Base-by-base conservation (phyloP, 2,113 vertebrate species). In the Hydrochoerus hydrochaeris region DNA sequence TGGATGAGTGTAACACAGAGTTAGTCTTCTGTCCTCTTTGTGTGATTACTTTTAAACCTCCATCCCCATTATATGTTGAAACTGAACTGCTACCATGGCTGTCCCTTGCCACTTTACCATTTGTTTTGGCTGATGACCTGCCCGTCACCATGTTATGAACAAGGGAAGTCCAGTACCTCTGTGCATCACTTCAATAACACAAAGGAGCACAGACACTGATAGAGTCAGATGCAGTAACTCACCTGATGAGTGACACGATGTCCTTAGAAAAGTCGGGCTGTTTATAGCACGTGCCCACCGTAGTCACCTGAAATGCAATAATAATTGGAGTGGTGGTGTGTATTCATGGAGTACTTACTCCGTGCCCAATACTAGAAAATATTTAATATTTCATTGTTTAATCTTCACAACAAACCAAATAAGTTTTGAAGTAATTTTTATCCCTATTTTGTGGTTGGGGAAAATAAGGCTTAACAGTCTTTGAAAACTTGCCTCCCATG, bases 11-110 rank as follows among this genome's bases (percentile, higher is more conserved):
- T 67, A 67, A 83, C 54, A 57, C 24, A 62, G 77, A 91, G 46
- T 9, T 20, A 14, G 41, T 84, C 41, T 38, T 75, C 54, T 75
- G 10, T 86, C 73, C 52, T 96, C 69, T 85, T 95, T 94, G 88
- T 26, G 38, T 41, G 71, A 94, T 78, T 97, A 65, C 60, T 75
- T 95, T 96, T 63, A 94, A 97, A 44, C 57, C 75, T 82, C 52
- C 13, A 8, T 91, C 5, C n/a, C 63, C 60, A 91, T 88, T 60
- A 90, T 41, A 69, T 85, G 85, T 30, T 95, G 87, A 96, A 78
- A 63, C 32, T 78, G 82, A 92, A 65, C 7, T 67, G 24, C 65
- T 88, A 26, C 54, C 26, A 41, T 88, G 87, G 58, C 63, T 92
- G 35, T 87, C 91, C n/a, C 78, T 77, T 46, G 62, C 88, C 41